Evolutionary conservation across 2,888 invertebrate species (phyloP).

Genomic region (Petrophora chlorosata): DNA sequence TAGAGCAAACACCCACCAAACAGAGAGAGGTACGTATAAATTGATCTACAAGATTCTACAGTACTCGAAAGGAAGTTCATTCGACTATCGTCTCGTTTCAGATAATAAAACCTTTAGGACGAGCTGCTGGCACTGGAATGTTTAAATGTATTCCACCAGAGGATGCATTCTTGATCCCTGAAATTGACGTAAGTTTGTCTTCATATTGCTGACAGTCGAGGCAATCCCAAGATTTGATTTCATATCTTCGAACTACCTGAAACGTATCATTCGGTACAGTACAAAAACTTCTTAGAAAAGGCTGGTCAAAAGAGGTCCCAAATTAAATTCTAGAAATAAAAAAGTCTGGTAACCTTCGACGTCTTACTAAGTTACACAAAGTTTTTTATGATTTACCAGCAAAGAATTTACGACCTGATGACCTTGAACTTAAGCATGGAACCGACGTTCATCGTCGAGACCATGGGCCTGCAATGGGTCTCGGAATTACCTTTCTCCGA

Average conservation of each 20-base stretch:
- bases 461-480: constrained; percentile 78
- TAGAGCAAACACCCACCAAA: constrained; percentile 83
- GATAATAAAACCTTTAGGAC: constrained; percentile 84
- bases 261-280: no score
- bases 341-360: neutral
- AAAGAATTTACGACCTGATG: constrained; percentile 81
- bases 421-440: constrained; percentile 84
- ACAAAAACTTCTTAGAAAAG: no score
- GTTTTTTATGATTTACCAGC: constrained; percentile 59
- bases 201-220: no score
- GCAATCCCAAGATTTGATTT: no score
- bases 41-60: neutral
- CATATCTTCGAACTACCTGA: no score
- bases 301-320: no score
- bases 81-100: constrained; percentile 43
- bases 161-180: constrained; percentile 83
- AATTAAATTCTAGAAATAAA: no score
- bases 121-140: constrained; percentile 78
- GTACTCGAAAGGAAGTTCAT: neutral
- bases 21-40: constrained; percentile 64
- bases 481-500: constrained; percentile 79
- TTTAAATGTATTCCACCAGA: constrained; percentile 80
- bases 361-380: neutral
- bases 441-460: constrained; percentile 81
- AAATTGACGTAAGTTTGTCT: constrained; percentile 71